phyloP scores from a whole-genome alignment of 1,140 invertebrate species.

The Drosophila tropicalis region DNA sequence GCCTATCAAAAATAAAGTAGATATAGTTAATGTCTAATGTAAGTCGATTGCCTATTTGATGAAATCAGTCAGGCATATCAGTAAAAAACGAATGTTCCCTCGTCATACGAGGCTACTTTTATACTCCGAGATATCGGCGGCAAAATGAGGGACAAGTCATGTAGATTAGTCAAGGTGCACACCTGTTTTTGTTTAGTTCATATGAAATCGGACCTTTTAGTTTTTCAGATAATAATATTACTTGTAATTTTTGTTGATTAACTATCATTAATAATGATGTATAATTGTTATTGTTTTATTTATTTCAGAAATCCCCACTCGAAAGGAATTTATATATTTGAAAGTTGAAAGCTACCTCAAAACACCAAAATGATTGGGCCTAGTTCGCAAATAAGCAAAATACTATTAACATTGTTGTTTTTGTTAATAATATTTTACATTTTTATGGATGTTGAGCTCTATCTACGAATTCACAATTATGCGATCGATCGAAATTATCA shows the following conservation, averaged over 20 bases:
- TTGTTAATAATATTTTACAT: constrained; percentile 85
- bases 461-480: constrained; percentile 86
- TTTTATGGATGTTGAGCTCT: constrained; percentile 86
- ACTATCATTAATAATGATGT: background rate
- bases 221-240: too few relatives aligned
- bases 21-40: too few relatives aligned
- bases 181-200: too few relatives aligned
- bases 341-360: constrained; percentile 66
- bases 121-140: too few relatives aligned
- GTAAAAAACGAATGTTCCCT: too few relatives aligned
- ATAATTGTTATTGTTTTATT: constrained; percentile 1
- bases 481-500: constrained; percentile 83
- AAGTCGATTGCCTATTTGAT: too few relatives aligned
- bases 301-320: constrained; percentile 45
- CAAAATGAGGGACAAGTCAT: too few relatives aligned
- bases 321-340: constrained; percentile 46
- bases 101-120: too few relatives aligned
- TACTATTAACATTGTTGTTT: constrained; percentile 84
- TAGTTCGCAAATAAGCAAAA: constrained; percentile 85
- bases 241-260: background rate
- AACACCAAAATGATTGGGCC: constrained; percentile 85
- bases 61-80: too few relatives aligned
- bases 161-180: too few relatives aligned
- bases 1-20: too few relatives aligned
- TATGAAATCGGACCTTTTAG: too few relatives aligned